These are phyloP conservation scores for Iselma pallidipennis DNA, from an alignment of 2,888 invertebrate genomes.

Conservation along the genomic window DNA sequence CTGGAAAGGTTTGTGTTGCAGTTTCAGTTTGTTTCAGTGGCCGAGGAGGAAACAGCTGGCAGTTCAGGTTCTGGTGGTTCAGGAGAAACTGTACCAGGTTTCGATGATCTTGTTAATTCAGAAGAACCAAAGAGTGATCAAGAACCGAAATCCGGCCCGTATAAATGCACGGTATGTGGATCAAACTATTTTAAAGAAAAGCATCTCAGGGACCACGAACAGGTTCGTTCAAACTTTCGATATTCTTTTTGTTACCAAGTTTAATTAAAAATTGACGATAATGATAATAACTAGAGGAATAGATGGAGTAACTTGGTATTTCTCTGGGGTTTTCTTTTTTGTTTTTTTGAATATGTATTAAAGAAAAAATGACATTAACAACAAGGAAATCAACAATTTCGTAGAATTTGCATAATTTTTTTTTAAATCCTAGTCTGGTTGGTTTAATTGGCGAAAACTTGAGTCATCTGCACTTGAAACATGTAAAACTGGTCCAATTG, in stretches of 20 bases:
- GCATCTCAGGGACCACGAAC: slow-evolving; percentile 28
- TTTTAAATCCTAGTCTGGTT: neutral
- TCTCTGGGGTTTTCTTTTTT: neutral
- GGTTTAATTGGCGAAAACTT: neutral
- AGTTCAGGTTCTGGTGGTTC: slow-evolving; percentile 25
- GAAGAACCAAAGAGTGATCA: slow-evolving; percentile 19
- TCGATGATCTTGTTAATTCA: slow-evolving; percentile 19
- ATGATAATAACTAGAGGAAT: neutral
- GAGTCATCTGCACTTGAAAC: slow-evolving; percentile 1
- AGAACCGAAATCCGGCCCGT: slow-evolving; percentile 22
- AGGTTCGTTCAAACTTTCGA: too few species aligned
- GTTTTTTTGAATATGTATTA: neutral
- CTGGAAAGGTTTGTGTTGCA: neutral
- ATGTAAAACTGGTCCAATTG: slow-evolving; percentile 3
- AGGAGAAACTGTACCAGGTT: slow-evolving; percentile 23
- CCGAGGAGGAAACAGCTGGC: slow-evolving; percentile 23
- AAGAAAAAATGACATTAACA: neutral
- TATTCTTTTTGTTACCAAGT: too few species aligned
- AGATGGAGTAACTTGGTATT: neutral
- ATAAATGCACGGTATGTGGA: slow-evolving; percentile 26
- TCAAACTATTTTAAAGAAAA: slow-evolving; percentile 26
- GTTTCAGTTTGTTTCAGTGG: slow-evolving; percentile 14
- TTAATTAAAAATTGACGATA: neutral
- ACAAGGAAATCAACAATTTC: neutral
- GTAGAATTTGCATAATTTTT: neutral